Conservation (phyloP, 2,113 vertebrate genomes). For the Catharus minimus region DNA sequence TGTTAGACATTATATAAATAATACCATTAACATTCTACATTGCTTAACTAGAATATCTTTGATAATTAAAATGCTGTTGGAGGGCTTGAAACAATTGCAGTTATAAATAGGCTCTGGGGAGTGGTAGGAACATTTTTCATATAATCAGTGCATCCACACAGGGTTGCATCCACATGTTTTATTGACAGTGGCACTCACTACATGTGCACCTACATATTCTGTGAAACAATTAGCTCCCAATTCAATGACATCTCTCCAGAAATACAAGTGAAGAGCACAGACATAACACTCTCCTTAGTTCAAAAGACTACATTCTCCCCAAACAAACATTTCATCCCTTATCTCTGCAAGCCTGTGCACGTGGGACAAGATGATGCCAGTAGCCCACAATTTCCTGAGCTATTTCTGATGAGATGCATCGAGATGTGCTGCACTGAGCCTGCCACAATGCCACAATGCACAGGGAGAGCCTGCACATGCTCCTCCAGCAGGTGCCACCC, state of each 20-base stretch:
- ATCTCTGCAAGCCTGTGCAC: not conserved
- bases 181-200: not conserved
- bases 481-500: accelerated
- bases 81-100: constrained; percentile 5
- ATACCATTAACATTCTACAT: constrained; percentile 22
- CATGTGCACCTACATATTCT: not conserved
- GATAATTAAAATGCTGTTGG: constrained; percentile 38
- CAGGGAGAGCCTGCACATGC: not conserved
- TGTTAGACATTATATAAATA: constrained; percentile 6
- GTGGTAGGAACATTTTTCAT: constrained; percentile 43
- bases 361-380: accelerated
- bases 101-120: constrained; percentile 42
- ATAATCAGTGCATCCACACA: constrained; percentile 4
- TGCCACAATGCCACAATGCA: not conserved
- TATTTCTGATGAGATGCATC: not conserved
- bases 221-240: not conserved
- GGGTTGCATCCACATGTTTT: not conserved
- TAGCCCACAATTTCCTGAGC: not conserved
- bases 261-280: not conserved
- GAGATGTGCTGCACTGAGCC: not conserved
- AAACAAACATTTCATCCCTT: not conserved
- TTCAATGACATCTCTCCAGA: not conserved
- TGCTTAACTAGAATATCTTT: constrained; percentile 1
- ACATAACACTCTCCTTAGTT: not conserved
- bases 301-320: not conserved